phyloP scores from a whole-genome alignment of 2,113 vertebrate species.

The Lamprotornis superbus region DNA sequence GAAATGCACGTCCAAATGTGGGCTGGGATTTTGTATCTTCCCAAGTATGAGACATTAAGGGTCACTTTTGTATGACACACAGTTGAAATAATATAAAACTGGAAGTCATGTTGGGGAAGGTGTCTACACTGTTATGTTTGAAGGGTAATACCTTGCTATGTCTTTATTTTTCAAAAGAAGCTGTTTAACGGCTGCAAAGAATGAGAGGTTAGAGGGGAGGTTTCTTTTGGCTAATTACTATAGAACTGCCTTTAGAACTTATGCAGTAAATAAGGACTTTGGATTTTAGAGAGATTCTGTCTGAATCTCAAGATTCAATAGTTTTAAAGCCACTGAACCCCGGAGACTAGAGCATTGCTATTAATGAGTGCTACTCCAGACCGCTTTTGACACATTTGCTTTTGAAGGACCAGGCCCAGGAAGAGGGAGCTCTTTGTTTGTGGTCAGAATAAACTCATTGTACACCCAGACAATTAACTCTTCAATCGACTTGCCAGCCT shows the following conservation, averaged over 20 bases:
- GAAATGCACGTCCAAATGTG: neutral
- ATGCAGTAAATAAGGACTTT: neutral
- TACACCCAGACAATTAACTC: conserved; percentile 84
- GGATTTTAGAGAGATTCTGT: conserved; percentile 23
- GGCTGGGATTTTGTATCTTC: neutral
- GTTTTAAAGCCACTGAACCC: conserved; percentile 44
- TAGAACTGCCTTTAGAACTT: conserved; percentile 16
- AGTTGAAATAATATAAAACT: neutral
- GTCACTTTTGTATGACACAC: neutral
- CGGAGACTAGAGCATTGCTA: conserved; percentile 57
- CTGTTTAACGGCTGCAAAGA: neutral
- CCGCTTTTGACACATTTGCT: conserved; percentile 73
- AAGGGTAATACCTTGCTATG: neutral
- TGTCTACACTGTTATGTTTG: neutral
- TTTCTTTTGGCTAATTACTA: conserved; percentile 39
- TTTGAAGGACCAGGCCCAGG: conserved; percentile 76
- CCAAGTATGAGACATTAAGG: neutral
- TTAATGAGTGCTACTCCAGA: conserved; percentile 64
- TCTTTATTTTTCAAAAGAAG: conserved; percentile 3
- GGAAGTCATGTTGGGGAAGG: neutral
- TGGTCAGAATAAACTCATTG: conserved; percentile 84
- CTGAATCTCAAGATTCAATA: neutral
- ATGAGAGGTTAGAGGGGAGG: neutral
- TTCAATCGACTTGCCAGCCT: conserved; percentile 76
- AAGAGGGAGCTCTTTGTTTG: conserved; percentile 82